phyloP scores from a whole-genome alignment of 2,888 invertebrate species.

The Zeuzera pyrina region DNA sequence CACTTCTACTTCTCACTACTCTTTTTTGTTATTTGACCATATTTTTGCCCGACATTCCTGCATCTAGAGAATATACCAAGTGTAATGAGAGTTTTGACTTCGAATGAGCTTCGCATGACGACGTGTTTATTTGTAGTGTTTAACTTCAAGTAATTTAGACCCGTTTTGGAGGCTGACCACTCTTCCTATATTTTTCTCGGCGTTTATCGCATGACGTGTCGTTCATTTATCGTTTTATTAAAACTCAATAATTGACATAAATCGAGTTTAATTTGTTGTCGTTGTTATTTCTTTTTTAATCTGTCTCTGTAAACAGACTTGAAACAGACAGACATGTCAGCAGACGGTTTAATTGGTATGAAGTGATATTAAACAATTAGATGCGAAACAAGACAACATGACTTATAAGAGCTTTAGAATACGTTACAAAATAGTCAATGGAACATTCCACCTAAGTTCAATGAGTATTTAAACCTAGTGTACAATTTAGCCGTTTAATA shows the following conservation, averaged over 20 bases:
- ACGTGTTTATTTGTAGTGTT: constrained; percentile 23
- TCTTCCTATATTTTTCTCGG: constrained; percentile 24
- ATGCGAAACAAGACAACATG: too few species aligned
- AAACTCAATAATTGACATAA: constrained; percentile 35
- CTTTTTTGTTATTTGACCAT: too few species aligned
- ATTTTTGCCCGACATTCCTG: too few species aligned
- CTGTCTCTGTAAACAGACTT: constrained; percentile 10
- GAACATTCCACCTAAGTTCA: neutral
- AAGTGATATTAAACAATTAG: too few species aligned
- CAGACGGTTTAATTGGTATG: too few species aligned
- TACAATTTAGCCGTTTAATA: constrained; percentile 3
- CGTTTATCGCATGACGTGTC: constrained; percentile 18
- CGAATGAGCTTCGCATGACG: constrained; percentile 17
- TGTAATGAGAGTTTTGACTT: constrained; percentile 14
- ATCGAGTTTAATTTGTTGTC: constrained; percentile 23
- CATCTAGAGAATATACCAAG: too few species aligned
- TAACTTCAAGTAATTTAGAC: constrained; percentile 21
- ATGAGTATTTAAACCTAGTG: constrained; percentile 1
- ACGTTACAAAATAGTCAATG: neutral
- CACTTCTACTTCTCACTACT: too few species aligned
- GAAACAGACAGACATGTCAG: too few species aligned
- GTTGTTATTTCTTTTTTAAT: constrained; percentile 10
- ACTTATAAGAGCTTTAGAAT: neutral
- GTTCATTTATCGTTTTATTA: constrained; percentile 28
- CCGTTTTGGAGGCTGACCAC: constrained; percentile 25